Percentiles rank a stretch among this genome's conserved stretches.
Conservation (phyloP, 1,140 invertebrate genomes). For the Trigoniulus corallinus region DNA sequence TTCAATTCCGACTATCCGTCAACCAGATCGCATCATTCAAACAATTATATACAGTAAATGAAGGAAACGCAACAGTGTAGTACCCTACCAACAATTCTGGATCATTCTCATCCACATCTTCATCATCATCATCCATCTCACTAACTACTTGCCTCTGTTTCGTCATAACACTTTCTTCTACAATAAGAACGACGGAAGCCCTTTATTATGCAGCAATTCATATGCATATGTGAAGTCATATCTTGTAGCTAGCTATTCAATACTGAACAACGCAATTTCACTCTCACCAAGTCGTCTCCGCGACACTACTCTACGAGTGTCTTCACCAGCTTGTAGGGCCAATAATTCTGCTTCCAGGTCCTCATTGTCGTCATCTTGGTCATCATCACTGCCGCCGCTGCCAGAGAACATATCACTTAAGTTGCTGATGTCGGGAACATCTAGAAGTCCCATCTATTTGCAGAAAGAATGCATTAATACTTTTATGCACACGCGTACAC, state of each 20-base stretch:
- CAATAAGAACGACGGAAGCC: conserved; percentile 38
- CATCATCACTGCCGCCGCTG: too few relatives aligned
- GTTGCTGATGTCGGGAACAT: too few relatives aligned
- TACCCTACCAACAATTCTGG: conserved; percentile 44
- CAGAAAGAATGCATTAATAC: too few relatives aligned
- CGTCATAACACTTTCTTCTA: too few relatives aligned
- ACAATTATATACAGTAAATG: too few relatives aligned
- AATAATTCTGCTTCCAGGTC: conserved; percentile 71
- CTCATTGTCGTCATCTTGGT: conserved; percentile 43
- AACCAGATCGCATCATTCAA: too few relatives aligned
- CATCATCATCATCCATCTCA: conserved; percentile 45
- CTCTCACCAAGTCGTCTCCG: conserved; percentile 1
- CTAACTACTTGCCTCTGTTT: conserved; percentile 25
- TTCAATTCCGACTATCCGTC: too few relatives aligned
- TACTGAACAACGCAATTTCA: conserved; percentile 8
- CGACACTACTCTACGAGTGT: background rate
- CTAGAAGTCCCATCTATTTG: too few relatives aligned
- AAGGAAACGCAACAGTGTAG: too few relatives aligned
- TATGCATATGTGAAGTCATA: conserved; percentile 20
- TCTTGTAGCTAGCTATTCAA: conserved; percentile 7
- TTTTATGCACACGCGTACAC: too few relatives aligned
- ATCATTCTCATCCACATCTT: conserved; percentile 49
- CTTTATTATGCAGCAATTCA: conserved; percentile 55
- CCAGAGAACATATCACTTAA: too few relatives aligned
- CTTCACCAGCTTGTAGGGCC: conserved; percentile 42